phyloP scores from a whole-genome alignment of 2,797 vertebrate species.

The Anisognathus igniventris region DNA sequence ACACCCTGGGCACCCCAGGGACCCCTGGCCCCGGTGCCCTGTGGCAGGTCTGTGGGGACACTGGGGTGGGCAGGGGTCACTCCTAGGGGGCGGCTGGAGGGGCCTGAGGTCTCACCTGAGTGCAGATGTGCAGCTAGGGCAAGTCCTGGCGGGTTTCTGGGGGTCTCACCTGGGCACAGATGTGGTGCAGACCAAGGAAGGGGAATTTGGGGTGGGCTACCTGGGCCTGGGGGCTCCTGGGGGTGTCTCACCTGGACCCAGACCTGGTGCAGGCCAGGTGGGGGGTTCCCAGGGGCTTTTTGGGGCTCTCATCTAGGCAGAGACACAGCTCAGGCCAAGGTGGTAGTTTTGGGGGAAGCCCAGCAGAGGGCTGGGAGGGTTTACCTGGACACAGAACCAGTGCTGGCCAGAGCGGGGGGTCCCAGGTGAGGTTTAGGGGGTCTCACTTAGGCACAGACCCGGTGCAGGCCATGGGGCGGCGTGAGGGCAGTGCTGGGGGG shows the following conservation, averaged over 20 bases:
- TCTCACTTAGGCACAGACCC: background rate
- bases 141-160: background rate
- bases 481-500: background rate
- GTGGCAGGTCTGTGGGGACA: background rate
- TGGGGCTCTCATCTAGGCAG: background rate
- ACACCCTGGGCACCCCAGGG: background rate
- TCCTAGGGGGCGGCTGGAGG: too few relatives aligned
- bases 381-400: background rate
- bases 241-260: background rate
- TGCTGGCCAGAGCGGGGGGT: fast-evolving
- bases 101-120: background rate
- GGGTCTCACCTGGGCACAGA: background rate
- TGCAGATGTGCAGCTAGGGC: background rate
- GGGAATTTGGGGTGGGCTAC: background rate
- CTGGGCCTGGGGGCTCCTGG: background rate
- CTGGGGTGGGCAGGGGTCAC: background rate
- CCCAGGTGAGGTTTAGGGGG: background rate
- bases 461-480: background rate
- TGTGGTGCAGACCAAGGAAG: background rate
- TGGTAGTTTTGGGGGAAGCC: background rate
- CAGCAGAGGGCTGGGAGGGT: background rate
- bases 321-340: fast-evolving
- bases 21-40: background rate
- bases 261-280: background rate
- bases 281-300: background rate